Evolutionary conservation across 1,140 invertebrate species (phyloP).

Genomic region (Hirudo medicinalis): DNA sequence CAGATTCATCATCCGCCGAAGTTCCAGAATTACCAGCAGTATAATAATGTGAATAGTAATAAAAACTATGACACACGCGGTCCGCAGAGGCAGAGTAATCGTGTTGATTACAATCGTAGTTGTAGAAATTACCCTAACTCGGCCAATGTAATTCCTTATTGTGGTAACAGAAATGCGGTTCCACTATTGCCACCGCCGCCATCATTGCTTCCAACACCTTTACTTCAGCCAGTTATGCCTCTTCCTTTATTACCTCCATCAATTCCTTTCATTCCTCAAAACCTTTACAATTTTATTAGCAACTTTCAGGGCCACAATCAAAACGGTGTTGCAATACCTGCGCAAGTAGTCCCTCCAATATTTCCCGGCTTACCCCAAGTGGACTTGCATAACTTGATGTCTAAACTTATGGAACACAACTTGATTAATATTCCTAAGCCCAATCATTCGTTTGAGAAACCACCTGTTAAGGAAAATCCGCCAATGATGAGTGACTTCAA

Average conservation of each 20-base stretch:
- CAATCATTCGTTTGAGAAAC: no score
- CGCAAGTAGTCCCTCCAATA: neutral
- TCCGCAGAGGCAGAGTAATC: neutral
- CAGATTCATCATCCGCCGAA: no score
- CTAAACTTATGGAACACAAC: constrained; percentile 3
- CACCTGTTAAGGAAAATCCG: no score
- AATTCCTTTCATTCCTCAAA: neutral
- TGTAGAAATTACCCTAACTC: neutral
- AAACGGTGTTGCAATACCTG: neutral
- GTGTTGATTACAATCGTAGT: neutral
- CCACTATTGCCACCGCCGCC: neutral
- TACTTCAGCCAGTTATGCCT: neutral
- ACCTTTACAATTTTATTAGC: neutral
- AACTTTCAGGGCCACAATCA: neutral
- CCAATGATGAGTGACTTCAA: no score
- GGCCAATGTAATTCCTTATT: no score
- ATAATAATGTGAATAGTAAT: neutral
- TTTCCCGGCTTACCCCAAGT: neutral
- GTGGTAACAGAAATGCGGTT: neutral
- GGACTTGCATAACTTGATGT: no score
- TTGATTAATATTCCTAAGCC: no score
- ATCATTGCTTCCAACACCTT: neutral
- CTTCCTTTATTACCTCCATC: neutral
- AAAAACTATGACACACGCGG: neutral
- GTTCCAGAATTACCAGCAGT: no score